phyloP scores from a whole-genome alignment of 2,888 invertebrate genomes.

The Antitype chi region DNA sequence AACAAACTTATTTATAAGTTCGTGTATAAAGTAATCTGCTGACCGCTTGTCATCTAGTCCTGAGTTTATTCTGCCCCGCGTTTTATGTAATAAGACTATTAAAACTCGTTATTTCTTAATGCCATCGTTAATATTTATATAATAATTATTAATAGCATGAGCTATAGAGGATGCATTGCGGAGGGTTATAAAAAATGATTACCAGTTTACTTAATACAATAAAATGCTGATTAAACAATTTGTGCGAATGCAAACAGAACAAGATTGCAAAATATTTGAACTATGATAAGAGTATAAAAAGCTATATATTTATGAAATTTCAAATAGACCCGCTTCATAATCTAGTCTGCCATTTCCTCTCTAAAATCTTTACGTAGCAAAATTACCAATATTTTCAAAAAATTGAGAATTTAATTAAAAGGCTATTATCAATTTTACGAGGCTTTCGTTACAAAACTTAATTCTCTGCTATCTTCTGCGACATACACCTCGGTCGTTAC shows the following conservation, averaged over 20 bases:
- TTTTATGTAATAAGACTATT: background rate
- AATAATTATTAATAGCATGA: background rate
- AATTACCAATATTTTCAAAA: background rate
- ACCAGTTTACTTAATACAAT: background rate
- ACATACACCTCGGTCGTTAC: constrained; percentile 10
- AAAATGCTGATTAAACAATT: background rate
- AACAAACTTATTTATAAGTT: background rate
- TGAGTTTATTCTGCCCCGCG: background rate
- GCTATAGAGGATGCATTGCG: background rate
- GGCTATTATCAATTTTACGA: constrained; percentile 17
- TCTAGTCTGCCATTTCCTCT: background rate
- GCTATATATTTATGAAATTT: background rate
- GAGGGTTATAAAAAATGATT: background rate
- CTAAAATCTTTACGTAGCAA: background rate
- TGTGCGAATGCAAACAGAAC: background rate
- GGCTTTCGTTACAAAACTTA: constrained; percentile 4
- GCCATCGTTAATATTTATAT: background rate
- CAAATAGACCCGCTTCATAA: background rate
- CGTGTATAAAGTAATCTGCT: background rate
- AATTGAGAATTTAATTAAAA: constrained; percentile 4
- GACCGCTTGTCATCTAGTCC: too few species aligned
- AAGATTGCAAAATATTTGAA: background rate
- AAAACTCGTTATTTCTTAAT: background rate
- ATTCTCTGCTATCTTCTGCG: constrained; percentile 3
- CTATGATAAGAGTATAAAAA: background rate